Conservation (phyloP, 1,140 invertebrate species). For the Drosophila nigromelanica region DNA sequence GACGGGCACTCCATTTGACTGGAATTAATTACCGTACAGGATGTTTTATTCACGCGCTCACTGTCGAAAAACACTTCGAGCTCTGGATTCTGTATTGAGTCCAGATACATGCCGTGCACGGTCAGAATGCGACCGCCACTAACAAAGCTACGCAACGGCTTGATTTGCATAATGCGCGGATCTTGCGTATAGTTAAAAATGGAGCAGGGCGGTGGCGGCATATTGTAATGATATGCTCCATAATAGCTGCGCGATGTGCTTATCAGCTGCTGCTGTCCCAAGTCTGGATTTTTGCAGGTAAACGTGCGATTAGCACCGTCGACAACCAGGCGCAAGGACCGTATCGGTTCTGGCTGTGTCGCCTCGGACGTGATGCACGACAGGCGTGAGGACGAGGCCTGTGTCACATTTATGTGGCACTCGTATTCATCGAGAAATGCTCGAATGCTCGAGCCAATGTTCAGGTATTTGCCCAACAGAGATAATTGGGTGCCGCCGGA, state of each 20-base stretch:
- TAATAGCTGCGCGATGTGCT: constrained; percentile 35
- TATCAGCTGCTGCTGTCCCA: constrained; percentile 60
- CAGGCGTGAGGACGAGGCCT: constrained; percentile 94
- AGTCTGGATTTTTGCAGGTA: constrained; percentile 70
- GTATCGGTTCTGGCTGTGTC: constrained; percentile 84
- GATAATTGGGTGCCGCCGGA: constrained; percentile 97
- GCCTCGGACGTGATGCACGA: constrained; percentile 93
- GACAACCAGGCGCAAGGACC: constrained; percentile 89
- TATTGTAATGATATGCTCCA: constrained; percentile 42
- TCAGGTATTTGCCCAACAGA: constrained; percentile 95
- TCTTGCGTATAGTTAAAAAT: constrained; percentile 95
- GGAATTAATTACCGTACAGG: constrained; percentile 93
- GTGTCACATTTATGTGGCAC: constrained; percentile 94
- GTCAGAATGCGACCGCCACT: constrained; percentile 97
- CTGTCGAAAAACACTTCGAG: constrained; percentile 87
- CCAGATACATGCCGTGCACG: constrained; percentile 95
- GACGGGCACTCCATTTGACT: constrained; percentile 98
- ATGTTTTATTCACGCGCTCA: constrained; percentile 90
- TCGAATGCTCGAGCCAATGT: constrained; percentile 95
- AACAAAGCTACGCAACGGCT: constrained; percentile 93
- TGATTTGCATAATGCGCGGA: constrained; percentile 96
- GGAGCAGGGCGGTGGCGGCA: constrained; percentile 55
- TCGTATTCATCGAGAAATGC: constrained; percentile 95
- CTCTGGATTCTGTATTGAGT: constrained; percentile 95
- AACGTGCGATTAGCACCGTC: constrained; percentile 92